Conservation (phyloP, 1,140 invertebrate genomes). For the Pseudomyrmex cubaensis region DNA sequence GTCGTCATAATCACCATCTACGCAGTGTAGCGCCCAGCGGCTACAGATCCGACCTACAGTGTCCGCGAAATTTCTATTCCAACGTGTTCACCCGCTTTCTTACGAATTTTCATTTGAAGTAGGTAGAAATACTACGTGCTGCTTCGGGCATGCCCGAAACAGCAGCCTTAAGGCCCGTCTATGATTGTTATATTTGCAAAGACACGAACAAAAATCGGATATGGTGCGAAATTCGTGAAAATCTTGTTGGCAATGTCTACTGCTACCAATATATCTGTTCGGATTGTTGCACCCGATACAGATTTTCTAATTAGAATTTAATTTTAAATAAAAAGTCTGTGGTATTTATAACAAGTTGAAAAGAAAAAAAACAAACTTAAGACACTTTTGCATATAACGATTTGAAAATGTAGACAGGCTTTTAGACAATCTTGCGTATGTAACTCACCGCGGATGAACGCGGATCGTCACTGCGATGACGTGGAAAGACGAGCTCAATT, state of each 20-base stretch:
- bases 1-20: constrained; percentile 7
- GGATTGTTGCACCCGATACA: too few species aligned
- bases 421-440: constrained; percentile 67
- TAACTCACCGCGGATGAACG: constrained; percentile 36
- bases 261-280: too few species aligned
- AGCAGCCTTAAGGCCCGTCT: too few species aligned
- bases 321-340: too few species aligned
- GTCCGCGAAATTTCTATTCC: constrained; percentile 80
- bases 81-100: constrained; percentile 83
- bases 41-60: constrained; percentile 77
- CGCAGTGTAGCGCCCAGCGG: constrained; percentile 60
- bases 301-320: too few species aligned
- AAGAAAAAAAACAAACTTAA: too few species aligned
- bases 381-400: too few species aligned
- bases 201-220: too few species aligned
- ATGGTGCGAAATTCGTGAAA: too few species aligned
- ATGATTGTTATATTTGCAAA: too few species aligned
- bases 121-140: constrained; percentile 46
- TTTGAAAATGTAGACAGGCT: constrained; percentile 27
- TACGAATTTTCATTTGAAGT: constrained; percentile 83
- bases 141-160: constrained; percentile 32
- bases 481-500: not conserved
- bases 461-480: constrained; percentile 32
- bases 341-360: too few species aligned
- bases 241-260: too few species aligned